phyloP scores from a whole-genome alignment of 2,797 vertebrate genomes.

The Liparis tanakae region DNA sequence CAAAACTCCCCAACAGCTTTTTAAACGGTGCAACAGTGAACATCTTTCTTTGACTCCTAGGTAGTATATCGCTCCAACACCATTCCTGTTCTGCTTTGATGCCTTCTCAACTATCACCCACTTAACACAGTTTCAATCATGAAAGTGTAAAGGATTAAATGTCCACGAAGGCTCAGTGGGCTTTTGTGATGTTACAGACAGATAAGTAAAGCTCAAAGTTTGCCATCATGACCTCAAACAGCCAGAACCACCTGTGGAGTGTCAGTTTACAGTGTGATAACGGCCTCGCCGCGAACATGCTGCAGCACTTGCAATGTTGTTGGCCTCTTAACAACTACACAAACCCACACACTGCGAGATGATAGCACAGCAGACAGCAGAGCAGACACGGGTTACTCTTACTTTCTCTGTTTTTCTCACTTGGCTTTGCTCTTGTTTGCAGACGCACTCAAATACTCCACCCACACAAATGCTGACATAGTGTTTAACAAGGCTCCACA shows the following conservation, averaged over 20 bases:
- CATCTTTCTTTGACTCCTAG: conserved; percentile 7
- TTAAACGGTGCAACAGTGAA: conserved; percentile 1
- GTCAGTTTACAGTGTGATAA: conserved; percentile 44
- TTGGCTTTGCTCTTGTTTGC: conserved; percentile 48
- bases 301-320: conserved; percentile 14
- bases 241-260: conserved; percentile 43
- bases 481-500: conserved; percentile 8
- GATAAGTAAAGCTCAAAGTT: conserved; percentile 5
- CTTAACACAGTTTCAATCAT: not conserved
- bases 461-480: conserved; percentile 35
- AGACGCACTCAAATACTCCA: conserved; percentile 37
- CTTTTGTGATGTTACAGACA: conserved; percentile 20
- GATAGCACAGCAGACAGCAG: conserved; percentile 20
- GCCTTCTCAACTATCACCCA: conserved; percentile 6
- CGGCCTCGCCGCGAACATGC: conserved; percentile 22
- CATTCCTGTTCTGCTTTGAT: conserved; percentile 2
- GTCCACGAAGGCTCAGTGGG: not conserved
- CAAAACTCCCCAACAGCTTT: not conserved
- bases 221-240: conserved; percentile 12
- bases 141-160: not conserved
- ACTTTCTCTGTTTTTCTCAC: conserved; percentile 27
- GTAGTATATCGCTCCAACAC: not conserved
- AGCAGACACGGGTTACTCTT: conserved; percentile 16
- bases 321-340: conserved; percentile 16
- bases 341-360: conserved; percentile 27